These are phyloP conservation scores for Platichthys flesus DNA, from an alignment of 2,113 vertebrate species.

Conservation along the genomic window DNA sequence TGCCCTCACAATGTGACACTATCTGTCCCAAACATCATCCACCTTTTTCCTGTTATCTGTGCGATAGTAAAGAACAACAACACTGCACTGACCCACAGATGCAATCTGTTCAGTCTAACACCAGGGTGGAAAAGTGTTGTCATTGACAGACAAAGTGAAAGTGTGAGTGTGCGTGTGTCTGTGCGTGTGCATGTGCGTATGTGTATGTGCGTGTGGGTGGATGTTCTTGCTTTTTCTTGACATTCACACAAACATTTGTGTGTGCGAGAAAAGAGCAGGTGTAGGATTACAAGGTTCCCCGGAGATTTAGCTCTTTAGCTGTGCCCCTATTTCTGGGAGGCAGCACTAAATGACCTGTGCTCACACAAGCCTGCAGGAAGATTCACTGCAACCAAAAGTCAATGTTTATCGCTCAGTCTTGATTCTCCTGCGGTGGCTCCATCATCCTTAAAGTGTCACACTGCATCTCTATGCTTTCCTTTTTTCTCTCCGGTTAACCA, in stretches of 20 bases:
- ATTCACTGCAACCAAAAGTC: constrained; percentile 41
- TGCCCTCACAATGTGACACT: constrained; percentile 19
- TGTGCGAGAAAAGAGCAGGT: constrained; percentile 3
- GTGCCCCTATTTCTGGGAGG: constrained; percentile 55
- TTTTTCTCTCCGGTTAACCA: constrained; percentile 24
- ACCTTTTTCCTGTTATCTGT: constrained; percentile 22
- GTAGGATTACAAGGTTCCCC: constrained; percentile 57
- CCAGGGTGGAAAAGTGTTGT: constrained; percentile 42
- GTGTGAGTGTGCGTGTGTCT: too few relatives aligned
- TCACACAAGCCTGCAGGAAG: constrained; percentile 43
- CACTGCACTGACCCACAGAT: constrained; percentile 49
- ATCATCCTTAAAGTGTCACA: constrained; percentile 37
- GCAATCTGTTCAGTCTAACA: constrained; percentile 52
- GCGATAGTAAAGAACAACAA: constrained; percentile 61
- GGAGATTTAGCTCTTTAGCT: constrained; percentile 64
- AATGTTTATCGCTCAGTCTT: constrained; percentile 58
- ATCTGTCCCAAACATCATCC: constrained; percentile 15
- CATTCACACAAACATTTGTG: constrained; percentile 30
- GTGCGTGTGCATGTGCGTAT: too few relatives aligned
- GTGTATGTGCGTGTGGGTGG: neutral
- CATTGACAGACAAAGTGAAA: constrained; percentile 46
- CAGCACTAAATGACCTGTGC: constrained; percentile 62
- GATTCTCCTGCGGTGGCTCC: constrained; percentile 35
- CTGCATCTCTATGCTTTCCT: constrained; percentile 20
- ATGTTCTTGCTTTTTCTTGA: neutral